Evolutionary conservation across 1,140 invertebrate genomes (phyloP), one percentile per base, ranked within the genome.

Genomic region (Notospermus geniculatus): DNA sequence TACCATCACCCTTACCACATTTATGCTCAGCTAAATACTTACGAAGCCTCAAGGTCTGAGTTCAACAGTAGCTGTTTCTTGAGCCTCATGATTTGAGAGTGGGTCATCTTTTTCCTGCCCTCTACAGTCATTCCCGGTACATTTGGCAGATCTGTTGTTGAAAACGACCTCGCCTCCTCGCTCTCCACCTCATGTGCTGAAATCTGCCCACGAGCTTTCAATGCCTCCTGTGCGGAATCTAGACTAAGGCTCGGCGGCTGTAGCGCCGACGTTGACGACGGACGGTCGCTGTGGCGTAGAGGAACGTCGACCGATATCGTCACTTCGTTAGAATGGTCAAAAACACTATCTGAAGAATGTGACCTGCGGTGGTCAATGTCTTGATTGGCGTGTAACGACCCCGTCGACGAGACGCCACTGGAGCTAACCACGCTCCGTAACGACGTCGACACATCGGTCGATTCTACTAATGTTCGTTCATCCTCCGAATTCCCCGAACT

Each of bases 341-440:
- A 39, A 39, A 19, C 52, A 54, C 57, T 58, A 57, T 60, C 61
- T 19, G 62, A 55, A 30, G 65, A 62, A 29, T 69, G 66, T 54
- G 67, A 65, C 46, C 68, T 67, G 41, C 65, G 59, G 36, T 69
- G 69, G 41, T 81, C 79, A 57, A 72, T 80, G 7, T 78, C 79
- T 2, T 78, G 77, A 62, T 78, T 83, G 22, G 82, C 67, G 59
- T 83, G 82, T 13, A 83, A 71, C 17, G 81, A 84, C 11, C 78
- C 81, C 15, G 81, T 82, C n/a, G 82, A 85, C 60, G 83, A 84
- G 41, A 85, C 84, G 36, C 83, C 85, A 69, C 82, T 85, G 23
- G 84, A 85, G 67, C 83, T 84, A 59, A 77, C 79, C 29, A 83
- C 69, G 53, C 78, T 80, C 50, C 71, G 63, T 5, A 79, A 61